Percentiles rank a stretch among this genome's conserved stretches.
Conservation (phyloP, 2,888 invertebrate species). For the Heliconius ethilla region DNA sequence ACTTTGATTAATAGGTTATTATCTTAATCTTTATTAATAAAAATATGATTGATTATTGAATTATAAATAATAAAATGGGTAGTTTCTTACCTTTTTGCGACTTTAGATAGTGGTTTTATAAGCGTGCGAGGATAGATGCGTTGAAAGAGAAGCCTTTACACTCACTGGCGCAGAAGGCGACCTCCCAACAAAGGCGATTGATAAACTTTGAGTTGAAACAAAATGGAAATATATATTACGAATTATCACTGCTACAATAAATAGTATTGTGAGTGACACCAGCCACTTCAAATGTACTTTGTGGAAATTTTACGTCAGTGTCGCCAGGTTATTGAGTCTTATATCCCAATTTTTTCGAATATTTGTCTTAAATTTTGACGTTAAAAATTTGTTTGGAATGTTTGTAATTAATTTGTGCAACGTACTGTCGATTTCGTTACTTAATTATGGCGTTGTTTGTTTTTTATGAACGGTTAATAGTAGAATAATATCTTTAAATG, state of each 20-base stretch:
- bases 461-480: not conserved
- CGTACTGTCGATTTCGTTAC: not conserved
- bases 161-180: conserved; percentile 81
- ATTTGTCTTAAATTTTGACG: not conserved
- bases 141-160: conserved; percentile 78
- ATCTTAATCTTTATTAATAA: not conserved
- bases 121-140: conserved; percentile 51
- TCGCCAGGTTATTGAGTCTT: conserved; percentile 48
- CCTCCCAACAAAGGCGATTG: conserved; percentile 66
- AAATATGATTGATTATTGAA: conserved; percentile 2
- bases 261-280: conserved; percentile 56
- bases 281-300: conserved; percentile 57
- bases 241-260: conserved; percentile 55
- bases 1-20: conserved; percentile 35
- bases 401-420: not conserved
- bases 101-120: conserved; percentile 33
- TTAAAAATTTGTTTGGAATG: not conserved
- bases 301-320: conserved; percentile 63
- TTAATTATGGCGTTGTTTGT: not conserved
- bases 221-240: conserved; percentile 52
- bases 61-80: conserved; percentile 7
- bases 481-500: conserved; percentile 33
- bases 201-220: conserved; percentile 54
- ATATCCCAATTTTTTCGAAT: conserved; percentile 43
- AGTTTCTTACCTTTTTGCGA: conserved; percentile 30